Evolutionary conservation across 2,113 vertebrate species (phyloP).

Genomic region (Cottus gobio): DNA sequence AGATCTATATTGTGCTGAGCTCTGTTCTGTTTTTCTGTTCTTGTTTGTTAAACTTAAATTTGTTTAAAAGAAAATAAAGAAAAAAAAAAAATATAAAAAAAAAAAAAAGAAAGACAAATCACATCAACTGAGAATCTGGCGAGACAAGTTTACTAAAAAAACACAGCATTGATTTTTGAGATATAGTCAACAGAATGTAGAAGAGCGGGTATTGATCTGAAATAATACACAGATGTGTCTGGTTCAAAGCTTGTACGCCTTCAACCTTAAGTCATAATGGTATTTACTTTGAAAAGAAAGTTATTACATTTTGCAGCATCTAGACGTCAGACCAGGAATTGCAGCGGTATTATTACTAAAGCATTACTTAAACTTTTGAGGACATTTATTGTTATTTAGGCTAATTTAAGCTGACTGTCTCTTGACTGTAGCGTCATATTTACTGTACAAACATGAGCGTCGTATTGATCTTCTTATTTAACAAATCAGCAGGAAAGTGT

Average conservation of each 20-base stretch:
- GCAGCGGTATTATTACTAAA: not conserved
- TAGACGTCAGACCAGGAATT: not conserved
- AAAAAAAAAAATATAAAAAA: no score
- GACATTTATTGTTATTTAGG: not conserved
- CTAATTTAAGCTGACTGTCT: not conserved
- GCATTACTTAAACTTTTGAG: not conserved
- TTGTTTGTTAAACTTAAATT: no score
- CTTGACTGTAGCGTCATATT: not conserved
- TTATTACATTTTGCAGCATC: not conserved
- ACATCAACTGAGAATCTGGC: slow-evolving; percentile 1
- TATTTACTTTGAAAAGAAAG: not conserved
- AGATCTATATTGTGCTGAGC: no score
- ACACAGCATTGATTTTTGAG: not conserved
- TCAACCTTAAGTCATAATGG: not conserved
- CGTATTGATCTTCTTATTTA: not conserved
- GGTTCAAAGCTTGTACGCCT: not conserved
- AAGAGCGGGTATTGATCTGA: not conserved
- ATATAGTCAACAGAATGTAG: not conserved
- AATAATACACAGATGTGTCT: not conserved
- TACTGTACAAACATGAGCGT: not conserved
- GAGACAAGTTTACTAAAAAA: not conserved
- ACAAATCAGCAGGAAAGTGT: not conserved
- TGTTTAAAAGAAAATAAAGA: no score
- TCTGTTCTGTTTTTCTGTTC: no score
- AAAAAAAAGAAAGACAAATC: no score